A percentile compares a stretch with the other conserved stretches of the same genome.
Conservation (phyloP, 1,140 invertebrate species). For the Penaeus japonicus region DNA sequence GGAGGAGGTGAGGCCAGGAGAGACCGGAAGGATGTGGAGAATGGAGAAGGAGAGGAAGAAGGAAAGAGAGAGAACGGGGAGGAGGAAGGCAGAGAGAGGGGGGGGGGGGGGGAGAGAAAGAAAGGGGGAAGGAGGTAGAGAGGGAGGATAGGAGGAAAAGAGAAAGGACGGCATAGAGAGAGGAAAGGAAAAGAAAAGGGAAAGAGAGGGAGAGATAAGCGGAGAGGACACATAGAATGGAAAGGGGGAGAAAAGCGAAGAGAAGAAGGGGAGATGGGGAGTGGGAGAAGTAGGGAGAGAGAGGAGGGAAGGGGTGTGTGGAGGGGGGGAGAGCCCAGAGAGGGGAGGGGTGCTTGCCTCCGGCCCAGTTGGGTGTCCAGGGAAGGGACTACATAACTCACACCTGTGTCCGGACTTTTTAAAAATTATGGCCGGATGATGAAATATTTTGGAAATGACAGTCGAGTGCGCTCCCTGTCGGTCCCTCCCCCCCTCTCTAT, state of each 20-base stretch:
- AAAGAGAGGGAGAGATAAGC: too few species aligned
- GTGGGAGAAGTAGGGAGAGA: not conserved
- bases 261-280: not conserved
- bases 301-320: not conserved
- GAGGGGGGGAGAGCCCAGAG: not conserved
- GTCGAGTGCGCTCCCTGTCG: not conserved
- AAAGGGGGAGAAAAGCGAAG: not conserved
- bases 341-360: not conserved
- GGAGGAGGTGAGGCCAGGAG: too few species aligned
- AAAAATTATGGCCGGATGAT: constrained; percentile 3
- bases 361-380: not conserved
- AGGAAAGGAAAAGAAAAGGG: too few species aligned
- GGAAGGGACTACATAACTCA: constrained; percentile 17
- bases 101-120: too few species aligned
- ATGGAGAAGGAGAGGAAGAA: too few species aligned
- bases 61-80: too few species aligned
- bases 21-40: too few species aligned
- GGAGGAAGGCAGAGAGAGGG: too few species aligned
- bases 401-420: not conserved
- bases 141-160: too few species aligned
- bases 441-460: not conserved
- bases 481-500: not conserved
- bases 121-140: too few species aligned
- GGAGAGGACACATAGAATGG: too few species aligned
- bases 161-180: too few species aligned